Conservation (phyloP, 2,113 vertebrate species). For the Triplophysa rosa region DNA sequence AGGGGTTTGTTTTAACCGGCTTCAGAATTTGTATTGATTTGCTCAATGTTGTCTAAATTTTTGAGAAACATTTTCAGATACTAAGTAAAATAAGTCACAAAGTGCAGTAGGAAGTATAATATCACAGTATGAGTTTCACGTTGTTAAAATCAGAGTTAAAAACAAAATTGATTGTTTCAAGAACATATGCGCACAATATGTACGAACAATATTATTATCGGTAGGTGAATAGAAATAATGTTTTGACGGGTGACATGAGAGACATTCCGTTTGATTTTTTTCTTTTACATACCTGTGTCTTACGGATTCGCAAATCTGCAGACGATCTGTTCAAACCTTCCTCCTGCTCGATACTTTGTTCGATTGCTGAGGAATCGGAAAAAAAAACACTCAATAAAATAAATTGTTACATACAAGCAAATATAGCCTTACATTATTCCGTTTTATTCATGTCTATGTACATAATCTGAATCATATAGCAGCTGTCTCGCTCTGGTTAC, state of each 20-base stretch:
- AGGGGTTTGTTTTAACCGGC: too few species aligned
- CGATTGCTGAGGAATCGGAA: constrained; percentile 77
- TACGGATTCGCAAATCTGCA: constrained; percentile 92
- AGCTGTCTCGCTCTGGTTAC: neutral
- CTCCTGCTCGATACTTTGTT: constrained; percentile 94
- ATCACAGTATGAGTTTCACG: too few species aligned
- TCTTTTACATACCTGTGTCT: constrained; percentile 83
- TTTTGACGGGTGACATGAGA: too few species aligned
- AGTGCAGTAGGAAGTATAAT: too few species aligned
- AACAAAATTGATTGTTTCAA: too few species aligned
- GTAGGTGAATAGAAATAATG: too few species aligned
- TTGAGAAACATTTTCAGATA: neutral
- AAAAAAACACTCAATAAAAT: neutral
- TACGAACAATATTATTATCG: too few species aligned
- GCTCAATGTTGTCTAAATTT: neutral
- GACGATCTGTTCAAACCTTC: constrained; percentile 94
- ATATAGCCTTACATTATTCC: neutral
- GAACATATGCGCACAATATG: too few species aligned
- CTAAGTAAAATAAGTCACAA: neutral
- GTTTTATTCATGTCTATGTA: neutral
- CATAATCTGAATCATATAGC: neutral
- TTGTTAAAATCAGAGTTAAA: too few species aligned
- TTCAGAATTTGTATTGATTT: neutral
- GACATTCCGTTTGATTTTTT: neutral
- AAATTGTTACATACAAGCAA: neutral